Conservation (phyloP, 2,797 vertebrate genomes). For the Sarcophilus harrisii region DNA sequence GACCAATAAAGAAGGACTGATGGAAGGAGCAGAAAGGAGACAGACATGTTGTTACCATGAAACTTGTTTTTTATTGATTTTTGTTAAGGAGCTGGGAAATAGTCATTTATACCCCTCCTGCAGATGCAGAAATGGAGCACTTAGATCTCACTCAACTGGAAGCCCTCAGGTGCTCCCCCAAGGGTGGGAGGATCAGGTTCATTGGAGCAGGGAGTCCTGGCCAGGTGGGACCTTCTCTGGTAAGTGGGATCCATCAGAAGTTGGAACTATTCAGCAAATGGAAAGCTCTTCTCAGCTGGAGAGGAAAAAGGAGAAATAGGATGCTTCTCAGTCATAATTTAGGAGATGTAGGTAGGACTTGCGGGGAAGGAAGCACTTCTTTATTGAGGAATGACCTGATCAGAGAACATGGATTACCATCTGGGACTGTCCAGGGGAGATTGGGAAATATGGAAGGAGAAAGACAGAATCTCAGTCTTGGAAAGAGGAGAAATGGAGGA, state of each 20-base stretch:
- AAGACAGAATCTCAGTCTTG: not conserved
- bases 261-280: constrained; percentile 34
- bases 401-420: not conserved
- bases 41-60: not conserved
- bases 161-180: not conserved
- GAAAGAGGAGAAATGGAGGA: not conserved
- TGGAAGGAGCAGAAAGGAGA: not conserved
- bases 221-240: not conserved
- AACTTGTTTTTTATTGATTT: constrained; percentile 77
- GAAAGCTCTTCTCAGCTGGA: constrained; percentile 36
- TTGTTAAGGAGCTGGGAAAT: constrained; percentile 62
- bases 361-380: not conserved
- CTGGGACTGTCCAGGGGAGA: not conserved
- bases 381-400: not conserved
- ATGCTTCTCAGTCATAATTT: not conserved
- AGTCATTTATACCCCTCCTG: not conserved
- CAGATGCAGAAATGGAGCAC: not conserved
- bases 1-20: not conserved
- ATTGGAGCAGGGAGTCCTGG: not conserved
- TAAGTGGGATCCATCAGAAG: not conserved
- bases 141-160: not conserved
- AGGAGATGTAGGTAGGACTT: no score
- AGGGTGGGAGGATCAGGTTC: not conserved
- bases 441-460: not conserved
- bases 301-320: not conserved